phyloP scores from a whole-genome alignment of 2,888 invertebrate genomes.

The Dastarcus helophoroides region DNA sequence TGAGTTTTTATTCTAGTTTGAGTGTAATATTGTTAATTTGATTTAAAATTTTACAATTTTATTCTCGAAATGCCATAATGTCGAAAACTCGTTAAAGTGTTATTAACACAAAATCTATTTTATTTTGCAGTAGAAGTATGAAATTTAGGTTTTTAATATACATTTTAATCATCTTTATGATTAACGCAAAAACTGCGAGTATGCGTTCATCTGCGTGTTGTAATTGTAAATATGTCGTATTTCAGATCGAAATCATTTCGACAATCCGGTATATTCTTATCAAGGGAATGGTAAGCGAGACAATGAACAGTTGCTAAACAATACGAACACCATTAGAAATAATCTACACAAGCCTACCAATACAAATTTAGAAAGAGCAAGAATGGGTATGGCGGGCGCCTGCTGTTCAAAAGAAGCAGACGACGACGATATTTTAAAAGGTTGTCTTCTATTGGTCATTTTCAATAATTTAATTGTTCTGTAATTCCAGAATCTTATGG shows the following conservation, averaged over 20 bases:
- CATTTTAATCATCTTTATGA: too few relatives aligned
- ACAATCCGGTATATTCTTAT: slow-evolving; percentile 83
- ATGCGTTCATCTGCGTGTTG: too few relatives aligned
- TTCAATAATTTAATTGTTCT: neutral
- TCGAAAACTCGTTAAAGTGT: too few relatives aligned
- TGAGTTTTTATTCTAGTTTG: too few relatives aligned
- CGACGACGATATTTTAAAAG: slow-evolving; percentile 1
- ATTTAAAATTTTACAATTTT: too few relatives aligned
- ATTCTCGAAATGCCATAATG: too few relatives aligned
- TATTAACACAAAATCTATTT: too few relatives aligned
- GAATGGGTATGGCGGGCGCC: slow-evolving; percentile 39
- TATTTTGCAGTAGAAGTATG: too few relatives aligned
- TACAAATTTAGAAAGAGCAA: slow-evolving; percentile 47
- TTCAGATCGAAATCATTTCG: slow-evolving; percentile 75
- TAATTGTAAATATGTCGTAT: too few relatives aligned
- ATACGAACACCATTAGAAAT: slow-evolving; percentile 48
- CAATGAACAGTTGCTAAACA: slow-evolving; percentile 46
- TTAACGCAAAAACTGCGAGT: too few relatives aligned
- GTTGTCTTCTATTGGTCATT: neutral
- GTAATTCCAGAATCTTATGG: slow-evolving; percentile 43
- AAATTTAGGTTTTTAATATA: too few relatives aligned
- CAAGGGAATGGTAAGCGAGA: slow-evolving; percentile 42
- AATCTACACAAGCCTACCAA: slow-evolving; percentile 50
- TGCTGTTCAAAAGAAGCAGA: slow-evolving; percentile 41
- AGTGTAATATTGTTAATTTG: too few relatives aligned